Base-by-base conservation (phyloP, 1,140 invertebrate genomes). In the Trissolcus basalis region DNA sequence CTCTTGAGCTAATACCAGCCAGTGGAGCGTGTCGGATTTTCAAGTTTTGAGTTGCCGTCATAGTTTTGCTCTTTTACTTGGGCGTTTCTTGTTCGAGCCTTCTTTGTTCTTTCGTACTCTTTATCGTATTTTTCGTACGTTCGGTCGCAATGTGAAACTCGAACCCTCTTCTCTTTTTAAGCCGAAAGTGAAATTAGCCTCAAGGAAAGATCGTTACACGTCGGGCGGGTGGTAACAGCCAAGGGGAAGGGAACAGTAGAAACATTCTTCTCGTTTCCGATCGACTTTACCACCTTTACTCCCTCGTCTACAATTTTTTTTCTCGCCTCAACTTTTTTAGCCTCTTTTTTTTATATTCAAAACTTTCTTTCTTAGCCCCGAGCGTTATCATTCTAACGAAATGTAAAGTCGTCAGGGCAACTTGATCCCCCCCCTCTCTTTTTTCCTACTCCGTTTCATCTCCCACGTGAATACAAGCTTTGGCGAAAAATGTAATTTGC, bases 181-280 rank as follows among this genome's bases (percentile, higher is more conserved):
- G 55, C 76, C 74, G 64, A 75, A 81, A 82, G 81, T 72, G 80
- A 83, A 80, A 82, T 83, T 81, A 77, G 79, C 77, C 75, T 69
- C 65, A 55, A 78, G 80, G 78, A 81, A 78, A 72, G 80, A 80
- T 78, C 75, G 63, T 75, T 75, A 75, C 77, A 61, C 14, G 58
- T 68, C 56, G 43, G 32, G 55, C 33, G 55, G 54, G 48, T 32
- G 49, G 36, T 0, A 48, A 35, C 49, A 27, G 59, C 8, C 27
- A 16, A 56, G 59, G 64, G 55, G 61, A 74, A 55, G 67, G 67
- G 45, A 76, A 73, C 69, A 76, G 58, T 48, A 77, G 59, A 64
- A 80, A 73, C 75, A 77, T 77, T 83, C 71, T 79, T 77, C 73
- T 81, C 80, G 79, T 83, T 84, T 82, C 76, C 80, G 80, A 83